Evolutionary conservation across 2,888 invertebrate species (phyloP).

Genomic region (Drosophila rellima): DNA sequence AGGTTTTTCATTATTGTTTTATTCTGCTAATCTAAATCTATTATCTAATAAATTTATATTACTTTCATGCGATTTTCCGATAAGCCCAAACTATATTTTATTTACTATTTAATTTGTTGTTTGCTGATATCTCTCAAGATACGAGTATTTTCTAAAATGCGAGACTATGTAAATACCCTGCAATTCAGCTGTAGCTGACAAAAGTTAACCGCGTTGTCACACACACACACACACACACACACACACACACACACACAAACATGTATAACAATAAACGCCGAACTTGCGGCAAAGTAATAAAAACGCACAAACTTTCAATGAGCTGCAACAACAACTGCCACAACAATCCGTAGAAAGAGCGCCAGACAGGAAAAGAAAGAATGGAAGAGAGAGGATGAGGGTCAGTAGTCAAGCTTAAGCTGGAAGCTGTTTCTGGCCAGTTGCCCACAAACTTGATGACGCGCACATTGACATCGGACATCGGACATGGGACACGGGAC

Average conservation of each 20-base stretch:
- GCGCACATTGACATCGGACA: constrained; percentile 64
- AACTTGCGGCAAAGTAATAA: constrained; percentile 74
- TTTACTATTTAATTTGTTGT: neutral
- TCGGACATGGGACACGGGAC: constrained; percentile 17
- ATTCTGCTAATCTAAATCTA: neutral
- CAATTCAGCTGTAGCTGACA: constrained; percentile 31
- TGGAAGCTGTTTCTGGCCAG: constrained; percentile 62
- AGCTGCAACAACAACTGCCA: constrained; percentile 58
- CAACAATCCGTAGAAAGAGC: neutral
- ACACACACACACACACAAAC: constrained; percentile 14
- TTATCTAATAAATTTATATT: neutral
- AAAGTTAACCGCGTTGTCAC: constrained; percentile 14
- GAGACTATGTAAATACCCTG: constrained; percentile 44
- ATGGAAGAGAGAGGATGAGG: neutral
- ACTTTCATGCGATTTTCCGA: neutral
- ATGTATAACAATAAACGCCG: constrained; percentile 50
- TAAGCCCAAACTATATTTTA: too few species aligned
- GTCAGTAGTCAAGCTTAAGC: constrained; percentile 30
- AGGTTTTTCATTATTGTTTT: neutral
- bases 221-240: constrained; percentile 16
- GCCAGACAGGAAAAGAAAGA: neutral
- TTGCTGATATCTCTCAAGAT: neutral
- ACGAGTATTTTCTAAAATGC: neutral
- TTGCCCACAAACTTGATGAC: constrained; percentile 75
- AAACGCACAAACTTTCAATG: constrained; percentile 79